Evolutionary conservation across 2,888 invertebrate species (phyloP).

Genomic region (Bibio marci): DNA sequence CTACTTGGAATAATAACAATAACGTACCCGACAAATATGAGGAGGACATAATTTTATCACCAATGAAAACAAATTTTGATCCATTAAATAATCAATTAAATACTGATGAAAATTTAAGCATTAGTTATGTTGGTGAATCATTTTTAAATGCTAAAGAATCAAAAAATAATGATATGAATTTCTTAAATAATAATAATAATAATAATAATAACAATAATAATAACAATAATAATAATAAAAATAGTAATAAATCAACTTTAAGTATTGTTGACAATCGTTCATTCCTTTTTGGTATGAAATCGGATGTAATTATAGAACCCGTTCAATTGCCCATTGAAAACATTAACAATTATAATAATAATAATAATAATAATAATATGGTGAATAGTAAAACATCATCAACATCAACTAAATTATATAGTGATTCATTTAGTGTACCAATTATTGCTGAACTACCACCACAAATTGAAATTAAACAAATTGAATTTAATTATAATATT

Average conservation of each 20-base stretch:
- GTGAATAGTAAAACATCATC: no score
- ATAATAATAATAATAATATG: no score
- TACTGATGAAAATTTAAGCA: constrained; percentile 15
- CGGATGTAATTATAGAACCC: constrained; percentile 27
- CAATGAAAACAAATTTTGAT: constrained; percentile 20
- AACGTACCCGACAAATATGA: constrained; percentile 17
- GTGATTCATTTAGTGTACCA: constrained; percentile 24
- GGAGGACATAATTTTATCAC: constrained; percentile 27
- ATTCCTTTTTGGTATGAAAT: no score
- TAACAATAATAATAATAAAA: neutral
- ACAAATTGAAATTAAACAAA: constrained; percentile 25
- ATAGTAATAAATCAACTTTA: neutral
- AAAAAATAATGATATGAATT: constrained; percentile 11
- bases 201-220: neutral
- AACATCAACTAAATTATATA: constrained; percentile 16
- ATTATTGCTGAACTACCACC: constrained; percentile 29
- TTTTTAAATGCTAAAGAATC: constrained; percentile 28
- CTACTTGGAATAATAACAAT: constrained; percentile 1
- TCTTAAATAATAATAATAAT: constrained; percentile 6
- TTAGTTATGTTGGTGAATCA: constrained; percentile 29
- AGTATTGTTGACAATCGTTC: no score
- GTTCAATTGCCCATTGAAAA: constrained; percentile 16
- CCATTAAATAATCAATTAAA: constrained; percentile 21
- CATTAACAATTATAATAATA: no score
- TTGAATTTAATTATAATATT: constrained; percentile 4